Percentiles rank a stretch among this genome's conserved stretches.
These are phyloP conservation scores for Lamproptera curius DNA, from an alignment of 2,888 invertebrate species.

Conservation along the genomic window DNA sequence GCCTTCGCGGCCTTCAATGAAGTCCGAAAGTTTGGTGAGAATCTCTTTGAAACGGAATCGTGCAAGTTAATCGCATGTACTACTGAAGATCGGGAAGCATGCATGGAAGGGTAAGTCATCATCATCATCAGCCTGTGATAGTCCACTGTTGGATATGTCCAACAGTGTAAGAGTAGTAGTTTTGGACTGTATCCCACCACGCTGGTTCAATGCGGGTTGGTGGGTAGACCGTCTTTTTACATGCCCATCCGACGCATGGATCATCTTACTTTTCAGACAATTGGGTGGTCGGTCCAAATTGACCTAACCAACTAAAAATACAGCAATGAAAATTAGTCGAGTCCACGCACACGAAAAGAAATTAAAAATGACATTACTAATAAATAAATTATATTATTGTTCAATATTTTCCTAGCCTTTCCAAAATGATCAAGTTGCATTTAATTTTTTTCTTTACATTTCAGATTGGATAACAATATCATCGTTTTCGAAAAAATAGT, in stretches of 20 bases:
- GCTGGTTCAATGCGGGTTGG: too few relatives aligned
- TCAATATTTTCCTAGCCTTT: not conserved
- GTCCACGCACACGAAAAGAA: not conserved
- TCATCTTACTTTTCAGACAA: too few relatives aligned
- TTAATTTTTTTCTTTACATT: conserved; percentile 23
- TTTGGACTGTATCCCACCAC: too few relatives aligned
- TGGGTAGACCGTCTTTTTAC: too few relatives aligned
- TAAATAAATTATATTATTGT: not conserved
- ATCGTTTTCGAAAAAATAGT: conserved; percentile 45
- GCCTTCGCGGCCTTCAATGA: conserved; percentile 47
- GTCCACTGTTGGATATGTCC: too few relatives aligned
- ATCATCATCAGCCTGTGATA: not conserved
- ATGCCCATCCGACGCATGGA: too few relatives aligned
- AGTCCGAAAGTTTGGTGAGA: conserved; percentile 32
- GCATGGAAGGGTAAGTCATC: conserved; percentile 41
- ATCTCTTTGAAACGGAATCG: conserved; percentile 42
- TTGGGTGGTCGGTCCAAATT: too few relatives aligned
- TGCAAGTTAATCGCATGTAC: conserved; percentile 49
- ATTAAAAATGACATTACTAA: not conserved
- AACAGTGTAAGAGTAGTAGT: not conserved
- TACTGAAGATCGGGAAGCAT: conserved; percentile 41
- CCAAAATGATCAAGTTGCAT: too few relatives aligned
- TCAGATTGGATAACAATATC: conserved; percentile 44
- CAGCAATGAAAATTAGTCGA: too few relatives aligned
- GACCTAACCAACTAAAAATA: too few relatives aligned